Percentiles rank a stretch among this genome's conserved stretches.
Conservation (phyloP, 2,888 invertebrate genomes). For the Drosophila mulleri region DNA sequence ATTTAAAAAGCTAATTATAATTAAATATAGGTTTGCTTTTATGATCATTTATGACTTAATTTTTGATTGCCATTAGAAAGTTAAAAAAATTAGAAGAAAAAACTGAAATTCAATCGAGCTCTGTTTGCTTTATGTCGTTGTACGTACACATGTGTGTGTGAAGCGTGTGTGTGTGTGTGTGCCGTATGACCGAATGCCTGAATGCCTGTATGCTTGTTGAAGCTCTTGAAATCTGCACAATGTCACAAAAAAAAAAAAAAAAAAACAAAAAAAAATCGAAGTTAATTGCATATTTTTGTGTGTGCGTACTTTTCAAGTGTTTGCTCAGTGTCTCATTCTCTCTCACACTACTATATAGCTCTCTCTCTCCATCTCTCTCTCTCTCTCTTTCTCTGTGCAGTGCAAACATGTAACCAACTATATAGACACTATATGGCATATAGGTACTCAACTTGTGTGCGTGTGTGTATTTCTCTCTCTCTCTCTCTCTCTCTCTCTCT, state of each 20-base stretch:
- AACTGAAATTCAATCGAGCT: not conserved
- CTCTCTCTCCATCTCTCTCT: not conserved
- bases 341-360: not conserved
- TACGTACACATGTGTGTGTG: too few species aligned
- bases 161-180: too few species aligned
- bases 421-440: conserved; percentile 11
- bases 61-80: too few species aligned
- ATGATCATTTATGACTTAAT: too few species aligned
- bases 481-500: too few species aligned
- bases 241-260: not conserved
- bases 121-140: not conserved
- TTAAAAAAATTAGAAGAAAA: too few species aligned
- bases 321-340: not conserved
- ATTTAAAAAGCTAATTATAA: too few species aligned
- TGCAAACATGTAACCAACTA: conserved; percentile 29
- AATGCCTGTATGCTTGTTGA: conserved; percentile 1
- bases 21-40: too few species aligned
- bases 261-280: conserved; percentile 1
- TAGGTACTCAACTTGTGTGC: conserved; percentile 3
- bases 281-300: conserved; percentile 33
- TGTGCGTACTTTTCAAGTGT: conserved; percentile 26
- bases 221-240: conserved; percentile 13
- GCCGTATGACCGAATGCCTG: not conserved
- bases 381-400: not conserved
- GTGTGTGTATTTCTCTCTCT: conserved; percentile 2